These are phyloP conservation scores for Pantelozetes paolii DNA, from an alignment of 2,888 invertebrate genomes.

Conservation along the genomic window DNA sequence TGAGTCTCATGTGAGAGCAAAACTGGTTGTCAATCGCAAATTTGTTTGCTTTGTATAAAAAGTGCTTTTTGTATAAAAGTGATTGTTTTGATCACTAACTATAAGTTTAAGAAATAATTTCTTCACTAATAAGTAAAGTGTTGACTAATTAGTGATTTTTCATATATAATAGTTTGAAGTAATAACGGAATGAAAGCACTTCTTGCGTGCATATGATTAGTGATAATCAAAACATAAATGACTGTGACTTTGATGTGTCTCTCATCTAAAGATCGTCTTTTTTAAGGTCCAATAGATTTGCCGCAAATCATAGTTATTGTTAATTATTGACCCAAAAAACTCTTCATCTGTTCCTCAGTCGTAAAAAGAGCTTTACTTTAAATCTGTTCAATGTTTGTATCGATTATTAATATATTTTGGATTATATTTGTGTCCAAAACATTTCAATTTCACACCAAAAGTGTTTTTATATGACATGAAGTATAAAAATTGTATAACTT, in stretches of 20 bases:
- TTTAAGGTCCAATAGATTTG: constrained; percentile 24
- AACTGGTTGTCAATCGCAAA: no score
- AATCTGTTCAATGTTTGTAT: constrained; percentile 10
- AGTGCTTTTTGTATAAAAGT: no score
- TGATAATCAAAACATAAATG: not conserved
- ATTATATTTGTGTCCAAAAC: not conserved
- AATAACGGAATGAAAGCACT: not conserved
- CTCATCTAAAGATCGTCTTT: not conserved
- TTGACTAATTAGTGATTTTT: not conserved
- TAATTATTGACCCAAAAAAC: constrained; percentile 28
- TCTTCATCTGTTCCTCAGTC: not conserved
- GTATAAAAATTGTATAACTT: no score
- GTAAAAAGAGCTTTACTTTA: not conserved
- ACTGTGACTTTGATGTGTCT: constrained; percentile 13
- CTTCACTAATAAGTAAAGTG: not conserved
- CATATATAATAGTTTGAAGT: not conserved
- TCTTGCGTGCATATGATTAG: constrained; percentile 25
- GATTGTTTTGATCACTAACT: no score
- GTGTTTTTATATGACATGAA: no score
- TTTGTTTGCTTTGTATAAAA: no score
- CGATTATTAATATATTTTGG: constrained; percentile 25
- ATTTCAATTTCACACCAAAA: no score
- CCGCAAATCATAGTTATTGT: not conserved
- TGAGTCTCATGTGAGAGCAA: no score
- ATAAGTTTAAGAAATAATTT: no score